A percentile compares a stretch with the other conserved stretches of the same genome.
These are phyloP conservation scores for Sinocyclocheilus anshuiensis DNA, from an alignment of 2,113 vertebrate species.

Conservation along the genomic window DNA sequence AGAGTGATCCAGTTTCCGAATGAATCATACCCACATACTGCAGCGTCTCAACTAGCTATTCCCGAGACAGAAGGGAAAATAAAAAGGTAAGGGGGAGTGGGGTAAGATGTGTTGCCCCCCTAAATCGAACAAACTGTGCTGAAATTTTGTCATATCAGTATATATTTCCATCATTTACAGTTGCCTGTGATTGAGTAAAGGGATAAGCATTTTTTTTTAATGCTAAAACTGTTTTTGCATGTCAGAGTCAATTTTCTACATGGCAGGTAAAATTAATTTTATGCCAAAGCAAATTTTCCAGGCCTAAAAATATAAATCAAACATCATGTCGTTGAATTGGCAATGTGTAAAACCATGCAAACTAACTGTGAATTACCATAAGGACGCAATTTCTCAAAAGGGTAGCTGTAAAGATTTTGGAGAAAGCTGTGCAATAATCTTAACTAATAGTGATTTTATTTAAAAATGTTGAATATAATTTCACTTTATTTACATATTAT, in stretches of 20 bases:
- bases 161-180: conserved; percentile 2
- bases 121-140: conserved; percentile 13
- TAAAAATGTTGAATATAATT: neutral
- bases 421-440: neutral
- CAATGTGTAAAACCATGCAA: neutral
- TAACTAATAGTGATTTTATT: neutral
- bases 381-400: neutral
- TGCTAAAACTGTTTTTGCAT: neutral
- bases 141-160: neutral
- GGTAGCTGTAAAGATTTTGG: neutral
- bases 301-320: neutral
- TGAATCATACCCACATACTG: neutral
- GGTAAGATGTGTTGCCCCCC: neutral
- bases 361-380: neutral
- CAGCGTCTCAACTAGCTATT: neutral
- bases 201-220: neutral
- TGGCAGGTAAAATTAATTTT: neutral
- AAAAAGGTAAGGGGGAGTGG: neutral
- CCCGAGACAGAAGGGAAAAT: neutral
- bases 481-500: neutral
- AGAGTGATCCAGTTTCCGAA: conserved; percentile 26
- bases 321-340: neutral
- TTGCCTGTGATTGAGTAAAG: conserved; percentile 1
- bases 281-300: conserved; percentile 19
- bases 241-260: conserved; percentile 6